Evolutionary conservation across 2,888 invertebrate genomes (phyloP).

Genomic region (Standfussiana lucernea): DNA sequence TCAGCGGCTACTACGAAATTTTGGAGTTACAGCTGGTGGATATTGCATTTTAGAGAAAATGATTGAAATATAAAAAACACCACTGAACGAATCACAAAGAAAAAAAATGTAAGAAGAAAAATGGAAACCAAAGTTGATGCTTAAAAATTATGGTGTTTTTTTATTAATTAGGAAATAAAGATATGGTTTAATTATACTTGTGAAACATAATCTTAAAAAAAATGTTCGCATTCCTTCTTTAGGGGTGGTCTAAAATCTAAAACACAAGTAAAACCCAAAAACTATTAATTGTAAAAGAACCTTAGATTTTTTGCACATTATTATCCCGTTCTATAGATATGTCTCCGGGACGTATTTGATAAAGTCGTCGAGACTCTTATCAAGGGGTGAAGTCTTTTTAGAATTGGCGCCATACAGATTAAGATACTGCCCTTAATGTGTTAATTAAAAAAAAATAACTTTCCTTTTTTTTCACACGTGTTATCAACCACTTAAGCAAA

Average conservation of each 20-base stretch:
- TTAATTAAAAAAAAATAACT: constrained; percentile 88
- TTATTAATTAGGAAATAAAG: background rate
- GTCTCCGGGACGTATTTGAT: constrained; percentile 82
- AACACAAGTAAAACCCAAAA: constrained; percentile 71
- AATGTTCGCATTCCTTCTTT: constrained; percentile 38
- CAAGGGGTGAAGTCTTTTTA: constrained; percentile 86
- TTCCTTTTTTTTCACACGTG: constrained; percentile 76
- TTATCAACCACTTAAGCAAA: constrained; percentile 88
- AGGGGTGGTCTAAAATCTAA: constrained; percentile 81
- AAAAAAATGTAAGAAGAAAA: background rate
- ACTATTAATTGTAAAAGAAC: constrained; percentile 80
- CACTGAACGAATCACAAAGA: too few species aligned
- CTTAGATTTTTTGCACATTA: constrained; percentile 86
- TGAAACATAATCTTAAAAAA: constrained; percentile 18
- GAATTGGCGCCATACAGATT: constrained; percentile 89
- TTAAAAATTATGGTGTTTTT: background rate
- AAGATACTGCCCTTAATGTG: constrained; percentile 89
- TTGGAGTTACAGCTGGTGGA: constrained; percentile 2
- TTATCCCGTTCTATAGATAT: constrained; percentile 80
- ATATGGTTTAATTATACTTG: background rate
- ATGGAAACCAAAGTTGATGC: too few species aligned
- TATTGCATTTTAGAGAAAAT: background rate
- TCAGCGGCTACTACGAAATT: constrained; percentile 43
- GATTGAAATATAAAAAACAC: background rate
- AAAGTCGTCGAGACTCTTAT: constrained; percentile 86